These are phyloP conservation scores for Zingel zingel DNA, from an alignment of 2,113 vertebrate species.

Conservation along the genomic window DNA sequence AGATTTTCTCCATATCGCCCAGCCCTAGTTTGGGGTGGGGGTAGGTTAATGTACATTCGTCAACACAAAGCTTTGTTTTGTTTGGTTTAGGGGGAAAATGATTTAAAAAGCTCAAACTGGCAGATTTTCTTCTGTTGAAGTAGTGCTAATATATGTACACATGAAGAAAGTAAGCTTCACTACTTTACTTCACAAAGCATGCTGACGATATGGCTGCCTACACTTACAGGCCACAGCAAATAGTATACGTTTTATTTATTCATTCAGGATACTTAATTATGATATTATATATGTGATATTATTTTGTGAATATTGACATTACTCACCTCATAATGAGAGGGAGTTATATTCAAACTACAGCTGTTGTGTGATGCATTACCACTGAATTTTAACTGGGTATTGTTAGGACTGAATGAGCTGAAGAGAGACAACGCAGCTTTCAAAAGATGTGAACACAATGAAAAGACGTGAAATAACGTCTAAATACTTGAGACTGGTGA, in stretches of 20 bases:
- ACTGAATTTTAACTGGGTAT: background rate
- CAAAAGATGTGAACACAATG: constrained; percentile 4
- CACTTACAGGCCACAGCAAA: background rate
- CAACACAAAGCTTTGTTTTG: background rate
- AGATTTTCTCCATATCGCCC: no score
- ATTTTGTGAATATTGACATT: background rate
- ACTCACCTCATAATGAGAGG: background rate
- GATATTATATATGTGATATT: background rate
- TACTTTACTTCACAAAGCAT: background rate
- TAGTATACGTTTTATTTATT: background rate
- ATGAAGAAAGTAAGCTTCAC: background rate
- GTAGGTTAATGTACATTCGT: background rate
- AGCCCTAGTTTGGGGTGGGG: no score
- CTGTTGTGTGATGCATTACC: background rate
- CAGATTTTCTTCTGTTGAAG: background rate
- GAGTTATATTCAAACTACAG: background rate
- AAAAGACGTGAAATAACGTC: background rate
- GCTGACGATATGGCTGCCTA: background rate
- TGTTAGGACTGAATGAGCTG: constrained; percentile 1
- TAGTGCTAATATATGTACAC: background rate
- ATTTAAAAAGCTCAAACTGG: background rate
- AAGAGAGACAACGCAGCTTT: background rate
- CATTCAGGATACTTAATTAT: background rate
- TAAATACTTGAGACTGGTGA: constrained; percentile 12
- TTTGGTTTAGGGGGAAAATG: background rate